Base-by-base conservation (phyloP, 2,888 invertebrate species). In the Zaprionus lineosus region DNA sequence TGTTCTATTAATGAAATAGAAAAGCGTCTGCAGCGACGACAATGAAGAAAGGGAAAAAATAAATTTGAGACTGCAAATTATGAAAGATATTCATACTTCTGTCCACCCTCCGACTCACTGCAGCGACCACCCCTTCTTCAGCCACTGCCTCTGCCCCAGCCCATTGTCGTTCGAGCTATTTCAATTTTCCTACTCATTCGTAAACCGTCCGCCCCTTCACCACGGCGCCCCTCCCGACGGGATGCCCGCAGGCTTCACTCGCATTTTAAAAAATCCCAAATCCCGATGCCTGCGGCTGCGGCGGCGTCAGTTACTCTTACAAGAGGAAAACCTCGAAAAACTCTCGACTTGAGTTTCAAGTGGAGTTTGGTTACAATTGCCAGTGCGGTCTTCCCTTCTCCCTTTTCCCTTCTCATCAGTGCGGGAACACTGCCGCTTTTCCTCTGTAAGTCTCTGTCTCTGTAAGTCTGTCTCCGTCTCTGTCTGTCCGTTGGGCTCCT, bases 1-100 rank as follows among this genome's bases (percentile, higher is more conserved):
- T 84, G 83, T 69, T 70, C 74, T 69, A 73, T 82, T 77, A 84
- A 74, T 77, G 55, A 72, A 55, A 61, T 76, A 52, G 26, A 62
- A 44, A 60, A 48, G 56, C 75, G 41, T 39, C 51, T 43, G 55
- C 41, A 29, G 39, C 46, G 8, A 12, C 3, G 9, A n/a, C 3
- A 3, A 24, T 19, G 5, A 58, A 41, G 67, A 67, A 39, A 28
- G 43, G 21, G 0, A 56, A 59, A 48, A 56, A 73, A 41, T 39
- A 41, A 40, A 73, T 67, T 39, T 57, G 39, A 71, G 56, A 34
- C 43, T 28, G 55, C 53, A 63, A 56, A 62, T 56, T 46, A 56
- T 62, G 59, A 66, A 51, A 36, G 37, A 51, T 43, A 62, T 53
- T 43, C 43, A 28, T 31, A 19, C 29, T 21, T 36, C 39, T 43